phyloP scores from a whole-genome alignment of 2,113 vertebrate genomes.

The Apistogramma diplotaenia region DNA sequence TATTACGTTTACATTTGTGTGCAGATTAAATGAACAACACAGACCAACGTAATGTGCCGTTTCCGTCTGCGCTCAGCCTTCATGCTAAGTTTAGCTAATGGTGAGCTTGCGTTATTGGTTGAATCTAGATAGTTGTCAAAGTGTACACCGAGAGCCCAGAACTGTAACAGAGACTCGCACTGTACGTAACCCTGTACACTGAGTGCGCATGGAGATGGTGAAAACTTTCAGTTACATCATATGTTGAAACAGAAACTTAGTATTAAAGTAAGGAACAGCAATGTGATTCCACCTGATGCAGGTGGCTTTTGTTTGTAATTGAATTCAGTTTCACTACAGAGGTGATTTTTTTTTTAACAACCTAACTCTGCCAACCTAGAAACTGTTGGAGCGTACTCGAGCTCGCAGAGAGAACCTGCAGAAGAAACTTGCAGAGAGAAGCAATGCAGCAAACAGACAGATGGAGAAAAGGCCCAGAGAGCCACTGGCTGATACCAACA shows the following conservation, averaged over 20 bases:
- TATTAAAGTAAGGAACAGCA: rapidly evolving
- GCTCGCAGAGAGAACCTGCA: constrained; percentile 95
- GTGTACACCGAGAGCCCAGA: neutral
- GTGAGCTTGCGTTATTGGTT: too few relatives aligned
- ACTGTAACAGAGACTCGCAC: neutral
- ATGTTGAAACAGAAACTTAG: neutral
- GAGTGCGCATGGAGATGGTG: neutral
- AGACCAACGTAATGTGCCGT: neutral
- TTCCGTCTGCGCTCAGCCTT: neutral
- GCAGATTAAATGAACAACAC: neutral
- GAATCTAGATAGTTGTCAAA: neutral
- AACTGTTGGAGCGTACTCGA: constrained; percentile 93
- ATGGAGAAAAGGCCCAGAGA: constrained; percentile 84
- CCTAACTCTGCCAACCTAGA: constrained; percentile 72
- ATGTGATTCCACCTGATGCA: too few relatives aligned
- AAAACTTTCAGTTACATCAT: too few relatives aligned
- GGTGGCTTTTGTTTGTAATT: rapidly evolving
- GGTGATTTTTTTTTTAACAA: neutral
- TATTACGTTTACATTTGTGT: neutral
- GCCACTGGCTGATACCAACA: constrained; percentile 86
- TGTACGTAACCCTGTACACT: rapidly evolving
- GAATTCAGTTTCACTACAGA: neutral
- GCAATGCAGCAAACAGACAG: constrained; percentile 71
- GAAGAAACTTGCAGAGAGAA: constrained; percentile 91
- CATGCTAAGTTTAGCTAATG: neutral